Conservation (phyloP, 2,797 vertebrate genomes). For the Hylomyscus alleni region DNA sequence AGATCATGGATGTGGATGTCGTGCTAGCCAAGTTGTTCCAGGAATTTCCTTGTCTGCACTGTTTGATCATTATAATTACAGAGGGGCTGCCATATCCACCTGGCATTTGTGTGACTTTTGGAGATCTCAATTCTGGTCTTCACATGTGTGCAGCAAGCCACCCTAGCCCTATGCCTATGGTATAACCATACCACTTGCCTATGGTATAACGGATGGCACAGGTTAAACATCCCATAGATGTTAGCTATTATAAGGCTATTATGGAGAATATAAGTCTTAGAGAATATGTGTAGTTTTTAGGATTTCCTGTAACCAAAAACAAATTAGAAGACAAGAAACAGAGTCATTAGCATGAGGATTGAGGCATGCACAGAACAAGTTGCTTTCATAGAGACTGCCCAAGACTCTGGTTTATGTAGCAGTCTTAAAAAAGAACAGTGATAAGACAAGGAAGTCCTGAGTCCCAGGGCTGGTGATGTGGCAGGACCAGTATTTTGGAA, state of each 20-base stretch:
- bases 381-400: not conserved
- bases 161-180: not conserved
- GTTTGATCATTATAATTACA: not conserved
- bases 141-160: too few relatives aligned
- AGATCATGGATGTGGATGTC: not conserved
- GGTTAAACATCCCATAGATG: not conserved
- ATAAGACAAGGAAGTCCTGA: not conserved
- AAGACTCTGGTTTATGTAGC: not conserved
- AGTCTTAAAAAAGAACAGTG: not conserved
- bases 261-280: not conserved
- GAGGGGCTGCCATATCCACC: not conserved
- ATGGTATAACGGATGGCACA: not conserved
- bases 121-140: not conserved
- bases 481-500: not conserved
- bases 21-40: not conserved
- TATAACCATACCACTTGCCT: constrained; percentile 7
- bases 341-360: not conserved
- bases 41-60: not conserved
- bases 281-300: not conserved
- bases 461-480: too few relatives aligned
- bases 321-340: not conserved
- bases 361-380: not conserved
- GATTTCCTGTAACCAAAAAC: not conserved
- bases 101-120: not conserved
- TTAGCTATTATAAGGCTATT: not conserved